Conservation (phyloP, 2,113 vertebrate genomes). For the Microcebus ravelobensis region DNA sequence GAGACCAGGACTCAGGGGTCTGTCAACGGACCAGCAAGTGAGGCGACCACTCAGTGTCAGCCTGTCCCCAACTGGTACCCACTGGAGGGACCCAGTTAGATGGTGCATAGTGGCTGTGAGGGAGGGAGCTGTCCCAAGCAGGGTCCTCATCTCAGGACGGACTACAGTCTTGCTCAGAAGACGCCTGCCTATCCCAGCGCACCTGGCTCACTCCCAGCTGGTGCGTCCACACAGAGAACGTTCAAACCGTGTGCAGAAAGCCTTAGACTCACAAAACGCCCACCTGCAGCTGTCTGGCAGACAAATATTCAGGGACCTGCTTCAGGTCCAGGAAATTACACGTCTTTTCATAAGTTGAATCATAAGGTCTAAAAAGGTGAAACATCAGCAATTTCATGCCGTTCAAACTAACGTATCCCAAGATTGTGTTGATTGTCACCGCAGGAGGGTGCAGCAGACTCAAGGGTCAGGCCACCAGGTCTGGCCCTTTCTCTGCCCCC, state of each 20-base stretch:
- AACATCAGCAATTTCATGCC: background rate
- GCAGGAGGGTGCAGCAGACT: background rate
- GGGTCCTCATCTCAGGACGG: background rate
- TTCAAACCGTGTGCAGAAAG: background rate
- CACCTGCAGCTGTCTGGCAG: background rate
- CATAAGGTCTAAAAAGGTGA: background rate
- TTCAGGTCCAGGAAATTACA: background rate
- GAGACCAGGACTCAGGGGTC: background rate
- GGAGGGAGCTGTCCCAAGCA: background rate
- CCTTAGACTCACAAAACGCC: too few relatives aligned
- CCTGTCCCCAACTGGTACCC: rapidly evolving
- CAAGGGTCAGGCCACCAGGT: background rate
- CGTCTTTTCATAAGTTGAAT: background rate
- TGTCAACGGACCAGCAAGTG: rapidly evolving
- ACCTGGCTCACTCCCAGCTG: background rate
- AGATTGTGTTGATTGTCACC: rapidly evolving
- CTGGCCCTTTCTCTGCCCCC: background rate
- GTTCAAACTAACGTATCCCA: background rate
- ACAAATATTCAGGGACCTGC: background rate
- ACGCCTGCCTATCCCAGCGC: rapidly evolving
- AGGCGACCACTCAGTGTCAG: background rate
- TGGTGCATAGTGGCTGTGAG: background rate
- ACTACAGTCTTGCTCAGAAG: background rate
- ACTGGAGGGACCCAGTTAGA: rapidly evolving
- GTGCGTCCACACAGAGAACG: background rate